phyloP scores from a whole-genome alignment of 2,797 vertebrate species.

The Dallia pectoralis region DNA sequence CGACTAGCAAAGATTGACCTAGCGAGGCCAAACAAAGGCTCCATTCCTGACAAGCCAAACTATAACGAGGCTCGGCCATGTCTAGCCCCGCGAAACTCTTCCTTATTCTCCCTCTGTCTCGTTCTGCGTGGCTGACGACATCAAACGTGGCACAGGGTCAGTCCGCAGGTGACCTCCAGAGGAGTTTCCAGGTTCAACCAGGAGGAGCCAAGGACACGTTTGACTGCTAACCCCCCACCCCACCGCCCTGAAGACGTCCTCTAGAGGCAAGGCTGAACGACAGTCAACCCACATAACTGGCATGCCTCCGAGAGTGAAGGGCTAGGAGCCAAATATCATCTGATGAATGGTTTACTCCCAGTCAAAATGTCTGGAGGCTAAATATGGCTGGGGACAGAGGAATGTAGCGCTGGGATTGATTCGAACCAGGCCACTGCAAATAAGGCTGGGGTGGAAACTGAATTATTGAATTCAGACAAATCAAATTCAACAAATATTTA shows the following conservation, averaged over 20 bases:
- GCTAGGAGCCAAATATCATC: not conserved
- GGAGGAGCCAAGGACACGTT: constrained; percentile 52
- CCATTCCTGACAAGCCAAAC: not conserved
- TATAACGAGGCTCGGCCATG: not conserved
- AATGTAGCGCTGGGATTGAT: not conserved
- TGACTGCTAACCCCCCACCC: constrained; percentile 49
- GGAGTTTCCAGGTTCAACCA: constrained; percentile 41
- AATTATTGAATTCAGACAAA: too few relatives aligned
- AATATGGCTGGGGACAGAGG: constrained; percentile 31
- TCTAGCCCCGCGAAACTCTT: not conserved
- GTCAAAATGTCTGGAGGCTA: constrained; percentile 54
- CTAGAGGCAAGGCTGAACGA: constrained; percentile 49
- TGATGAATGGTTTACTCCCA: constrained; percentile 20
- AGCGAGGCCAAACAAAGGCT: not conserved
- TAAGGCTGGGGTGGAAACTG: not conserved
- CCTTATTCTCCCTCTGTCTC: constrained; percentile 1
- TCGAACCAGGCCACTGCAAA: not conserved
- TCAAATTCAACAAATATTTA: too few relatives aligned
- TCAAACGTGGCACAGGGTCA: not conserved
- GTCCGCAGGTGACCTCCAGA: constrained; percentile 38
- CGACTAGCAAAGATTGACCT: not conserved
- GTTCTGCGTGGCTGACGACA: constrained; percentile 21
- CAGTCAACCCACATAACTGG: constrained; percentile 49
- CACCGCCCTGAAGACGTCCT: constrained; percentile 17
- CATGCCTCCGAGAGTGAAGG: constrained; percentile 34